phyloP scores from a whole-genome alignment of 2,797 vertebrate species.

The Labeo calbasu region DNA sequence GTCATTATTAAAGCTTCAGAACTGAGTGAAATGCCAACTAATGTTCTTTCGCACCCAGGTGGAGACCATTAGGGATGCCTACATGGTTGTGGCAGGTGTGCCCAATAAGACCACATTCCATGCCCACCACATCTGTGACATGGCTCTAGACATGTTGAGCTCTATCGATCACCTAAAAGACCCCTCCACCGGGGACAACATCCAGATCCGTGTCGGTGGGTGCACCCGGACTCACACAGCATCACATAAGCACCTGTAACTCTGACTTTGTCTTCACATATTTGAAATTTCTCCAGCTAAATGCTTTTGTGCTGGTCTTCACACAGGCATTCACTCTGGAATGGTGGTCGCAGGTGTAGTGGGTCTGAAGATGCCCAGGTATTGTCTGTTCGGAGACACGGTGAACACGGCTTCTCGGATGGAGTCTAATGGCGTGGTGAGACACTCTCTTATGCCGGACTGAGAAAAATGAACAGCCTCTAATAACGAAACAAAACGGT shows the following conservation, averaged over 20 bases:
- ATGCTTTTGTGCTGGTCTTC: not conserved
- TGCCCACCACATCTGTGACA: slow-evolving; percentile 79
- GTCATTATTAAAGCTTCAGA: not conserved
- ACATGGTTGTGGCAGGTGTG: slow-evolving; percentile 82
- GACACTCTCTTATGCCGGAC: not conserved
- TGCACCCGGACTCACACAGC: not conserved
- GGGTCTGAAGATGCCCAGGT: slow-evolving; percentile 81
- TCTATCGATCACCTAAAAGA: slow-evolving; percentile 82
- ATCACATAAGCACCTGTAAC: not conserved
- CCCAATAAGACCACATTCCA: slow-evolving; percentile 83
- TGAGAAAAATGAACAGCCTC: not conserved
- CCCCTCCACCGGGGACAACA: slow-evolving; percentile 78
- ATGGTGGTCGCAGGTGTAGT: slow-evolving; percentile 80
- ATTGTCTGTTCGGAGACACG: slow-evolving; percentile 77
- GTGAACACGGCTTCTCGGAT: slow-evolving; percentile 81
- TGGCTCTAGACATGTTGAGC: slow-evolving; percentile 81
- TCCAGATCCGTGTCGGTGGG: slow-evolving; percentile 80
- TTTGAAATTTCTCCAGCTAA: not conserved
- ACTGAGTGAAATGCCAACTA: not conserved
- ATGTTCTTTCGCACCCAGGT: slow-evolving; percentile 66
- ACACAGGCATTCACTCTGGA: slow-evolving; percentile 77
- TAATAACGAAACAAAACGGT: not conserved
- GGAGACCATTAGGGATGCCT: slow-evolving; percentile 79
- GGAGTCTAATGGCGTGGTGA: slow-evolving; percentile 81
- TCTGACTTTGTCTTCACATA: not conserved